Percentiles rank a stretch among this genome's conserved stretches.
Evolutionary conservation across 2,797 vertebrate genomes (phyloP).

Genomic region (Morus bassanus): DNA sequence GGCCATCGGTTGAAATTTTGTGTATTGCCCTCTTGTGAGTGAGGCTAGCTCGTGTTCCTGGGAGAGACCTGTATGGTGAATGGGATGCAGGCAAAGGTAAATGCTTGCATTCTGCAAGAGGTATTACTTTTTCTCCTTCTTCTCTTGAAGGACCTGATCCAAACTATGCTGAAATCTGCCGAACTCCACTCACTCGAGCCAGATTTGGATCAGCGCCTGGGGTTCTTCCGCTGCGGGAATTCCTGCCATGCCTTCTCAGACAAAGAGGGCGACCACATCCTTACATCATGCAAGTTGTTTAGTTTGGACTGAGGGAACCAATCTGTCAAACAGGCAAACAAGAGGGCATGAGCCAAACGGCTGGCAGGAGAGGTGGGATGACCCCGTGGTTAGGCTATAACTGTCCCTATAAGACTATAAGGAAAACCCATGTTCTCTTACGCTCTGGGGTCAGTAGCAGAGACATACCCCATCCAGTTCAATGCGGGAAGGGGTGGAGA

Average conservation of each 20-base stretch:
- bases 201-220: not conserved
- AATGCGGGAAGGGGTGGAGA: not conserved
- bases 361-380: not conserved
- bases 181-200: rapidly evolving
- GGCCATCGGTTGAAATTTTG: not conserved
- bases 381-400: not conserved
- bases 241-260: conserved; percentile 8
- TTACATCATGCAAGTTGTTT: not conserved
- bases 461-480: not conserved
- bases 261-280: not conserved
- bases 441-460: not conserved
- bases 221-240: not conserved
- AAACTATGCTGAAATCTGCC: not conserved
- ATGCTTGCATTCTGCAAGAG: not conserved
- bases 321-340: not conserved
- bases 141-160: not conserved
- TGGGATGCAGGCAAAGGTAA: not conserved
- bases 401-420: rapidly evolving
- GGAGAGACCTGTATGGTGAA: not conserved
- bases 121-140: not conserved
- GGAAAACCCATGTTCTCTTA: not conserved
- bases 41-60: not conserved
- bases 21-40: rapidly evolving
- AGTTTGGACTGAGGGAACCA: not conserved
- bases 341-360: not conserved